A percentile compares a stretch with the other conserved stretches of the same genome.
Conservation (phyloP, 1,140 invertebrate species). For the Aphis gossypii region DNA sequence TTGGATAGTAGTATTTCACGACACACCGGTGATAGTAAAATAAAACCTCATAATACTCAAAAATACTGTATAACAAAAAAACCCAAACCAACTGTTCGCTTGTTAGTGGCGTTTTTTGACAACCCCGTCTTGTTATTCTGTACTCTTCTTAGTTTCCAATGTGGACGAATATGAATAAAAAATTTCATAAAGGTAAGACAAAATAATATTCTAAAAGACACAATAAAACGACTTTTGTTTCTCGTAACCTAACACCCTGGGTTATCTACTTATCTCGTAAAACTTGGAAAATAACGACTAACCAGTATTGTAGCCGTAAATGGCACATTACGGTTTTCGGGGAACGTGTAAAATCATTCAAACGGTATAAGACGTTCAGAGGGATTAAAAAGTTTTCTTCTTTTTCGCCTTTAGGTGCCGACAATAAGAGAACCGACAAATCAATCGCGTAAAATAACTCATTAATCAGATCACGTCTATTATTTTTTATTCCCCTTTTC, state of each 20-base stretch:
- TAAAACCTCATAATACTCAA: neutral
- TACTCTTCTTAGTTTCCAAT: neutral
- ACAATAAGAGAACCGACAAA: neutral
- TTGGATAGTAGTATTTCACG: slow-evolving; percentile 12
- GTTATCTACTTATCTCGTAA: neutral
- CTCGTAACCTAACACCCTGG: neutral
- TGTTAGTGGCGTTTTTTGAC: neutral
- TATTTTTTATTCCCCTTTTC: neutral
- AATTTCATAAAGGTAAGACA: neutral
- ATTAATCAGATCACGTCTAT: neutral
- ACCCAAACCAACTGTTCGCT: neutral
- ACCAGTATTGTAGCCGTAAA: neutral
- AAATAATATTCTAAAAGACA: neutral
- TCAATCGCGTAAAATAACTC: neutral
- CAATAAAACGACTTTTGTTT: neutral
- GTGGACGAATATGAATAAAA: neutral
- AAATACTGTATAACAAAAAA: neutral
- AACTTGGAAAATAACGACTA: neutral
- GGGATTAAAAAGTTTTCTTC: neutral
- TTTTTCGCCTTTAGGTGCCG: neutral
- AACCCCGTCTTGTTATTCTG: neutral
- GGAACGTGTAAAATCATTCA: neutral
- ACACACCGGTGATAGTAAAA: neutral
- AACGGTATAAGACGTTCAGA: neutral
- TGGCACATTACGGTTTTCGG: too few species aligned